Conservation (phyloP, 1,140 invertebrate species). For the Saccostrea glomerata region DNA sequence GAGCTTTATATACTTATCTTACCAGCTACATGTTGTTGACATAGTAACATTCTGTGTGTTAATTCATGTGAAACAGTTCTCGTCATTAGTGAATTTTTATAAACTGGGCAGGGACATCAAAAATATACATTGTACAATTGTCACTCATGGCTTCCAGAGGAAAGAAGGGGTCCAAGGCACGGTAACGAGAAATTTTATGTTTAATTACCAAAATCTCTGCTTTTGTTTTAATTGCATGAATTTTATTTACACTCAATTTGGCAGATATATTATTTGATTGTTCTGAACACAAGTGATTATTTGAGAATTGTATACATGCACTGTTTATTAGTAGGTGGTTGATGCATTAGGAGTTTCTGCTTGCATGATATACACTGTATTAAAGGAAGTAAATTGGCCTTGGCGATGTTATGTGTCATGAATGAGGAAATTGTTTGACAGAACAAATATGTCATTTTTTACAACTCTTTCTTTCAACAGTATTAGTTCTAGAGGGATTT, state of each 20-base stretch:
- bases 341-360: constrained; percentile 14
- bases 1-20: not conserved
- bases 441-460: constrained; percentile 1
- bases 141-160: constrained; percentile 31
- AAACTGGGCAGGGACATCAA: not conserved
- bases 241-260: not conserved
- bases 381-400: not conserved
- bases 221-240: constrained; percentile 15
- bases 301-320: constrained; percentile 18
- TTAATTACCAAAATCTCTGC: not conserved
- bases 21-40: constrained; percentile 11
- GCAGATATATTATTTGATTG: not conserved
- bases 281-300: not conserved
- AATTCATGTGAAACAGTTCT: constrained; percentile 25
- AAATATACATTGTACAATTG: constrained; percentile 16
- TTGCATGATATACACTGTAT: not conserved
- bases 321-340: not conserved
- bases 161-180: constrained; percentile 23
- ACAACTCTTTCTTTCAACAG: not conserved
- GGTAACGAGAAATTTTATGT: constrained; percentile 1
- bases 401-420: not conserved
- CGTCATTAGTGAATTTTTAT: not conserved
- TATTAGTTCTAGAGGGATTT: not conserved
- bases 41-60: constrained; percentile 36
- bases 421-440: constrained; percentile 2